These are phyloP conservation scores for Habropoda laboriosa DNA, from an alignment of 1,140 invertebrate genomes.

Conservation along the genomic window DNA sequence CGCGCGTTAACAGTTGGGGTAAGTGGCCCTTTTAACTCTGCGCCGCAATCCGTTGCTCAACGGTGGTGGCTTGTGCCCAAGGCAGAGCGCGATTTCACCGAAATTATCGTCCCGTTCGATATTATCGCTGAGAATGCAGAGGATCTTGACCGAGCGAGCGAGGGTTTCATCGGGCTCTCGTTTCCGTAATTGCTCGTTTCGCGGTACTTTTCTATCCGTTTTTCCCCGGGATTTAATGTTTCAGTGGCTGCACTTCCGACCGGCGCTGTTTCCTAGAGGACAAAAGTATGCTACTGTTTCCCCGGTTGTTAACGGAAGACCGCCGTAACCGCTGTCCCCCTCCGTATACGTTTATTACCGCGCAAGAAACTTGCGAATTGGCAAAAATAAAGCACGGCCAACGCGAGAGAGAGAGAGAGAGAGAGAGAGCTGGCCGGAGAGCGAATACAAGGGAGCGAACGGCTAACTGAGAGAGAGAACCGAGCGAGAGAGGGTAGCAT, in stretches of 20 bases:
- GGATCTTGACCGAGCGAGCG: neutral
- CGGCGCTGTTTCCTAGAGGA: no score
- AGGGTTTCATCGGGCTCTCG: neutral
- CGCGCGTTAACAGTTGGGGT: constrained; percentile 8
- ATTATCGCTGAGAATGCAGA: neutral
- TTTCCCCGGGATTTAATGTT: constrained; percentile 28
- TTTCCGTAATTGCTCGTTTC: constrained; percentile 15
- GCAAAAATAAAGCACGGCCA: constrained; percentile 31
- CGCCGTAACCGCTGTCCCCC: constrained; percentile 2
- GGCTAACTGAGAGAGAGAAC: neutral
- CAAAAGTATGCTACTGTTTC: neutral
- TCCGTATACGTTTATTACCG: constrained; percentile 23
- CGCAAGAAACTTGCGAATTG: constrained; percentile 23
- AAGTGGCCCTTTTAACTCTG: constrained; percentile 1
- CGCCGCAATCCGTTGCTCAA: neutral
- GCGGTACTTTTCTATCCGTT: neutral
- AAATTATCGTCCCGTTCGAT: constrained; percentile 17
- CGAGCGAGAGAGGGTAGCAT: constrained; percentile 65
- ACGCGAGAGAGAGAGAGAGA: no score
- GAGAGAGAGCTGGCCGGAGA: no score
- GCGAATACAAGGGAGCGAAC: neutral
- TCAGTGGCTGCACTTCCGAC: constrained; percentile 7
- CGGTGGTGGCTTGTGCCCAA: neutral
- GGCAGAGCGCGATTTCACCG: neutral
- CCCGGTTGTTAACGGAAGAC: constrained; percentile 1